Percentiles rank a stretch among this genome's conserved stretches.
Evolutionary conservation across 2,113 vertebrate species (phyloP).

Genomic region (Copsychus sechellarum): DNA sequence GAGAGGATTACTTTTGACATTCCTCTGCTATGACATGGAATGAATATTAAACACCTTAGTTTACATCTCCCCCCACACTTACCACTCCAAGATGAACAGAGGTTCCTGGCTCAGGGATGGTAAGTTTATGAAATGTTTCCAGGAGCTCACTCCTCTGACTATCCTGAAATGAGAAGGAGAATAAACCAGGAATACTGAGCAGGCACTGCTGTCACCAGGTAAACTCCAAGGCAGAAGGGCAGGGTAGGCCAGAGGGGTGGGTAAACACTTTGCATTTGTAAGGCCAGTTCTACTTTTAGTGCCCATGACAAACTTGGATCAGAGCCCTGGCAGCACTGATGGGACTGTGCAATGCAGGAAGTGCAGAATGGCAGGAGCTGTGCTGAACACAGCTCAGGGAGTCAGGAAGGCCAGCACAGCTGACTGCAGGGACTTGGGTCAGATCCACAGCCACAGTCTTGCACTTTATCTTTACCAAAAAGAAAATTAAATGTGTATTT

Average conservation of each 20-base stretch:
- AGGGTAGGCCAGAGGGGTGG: neutral
- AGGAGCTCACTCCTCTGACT: conserved; percentile 89
- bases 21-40: neutral
- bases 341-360: fast-evolving
- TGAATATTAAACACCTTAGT: neutral
- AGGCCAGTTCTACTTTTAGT: neutral
- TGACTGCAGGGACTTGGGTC: neutral
- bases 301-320: fast-evolving
- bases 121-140: conserved; percentile 84
- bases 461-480: neutral
- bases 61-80: conserved; percentile 54
- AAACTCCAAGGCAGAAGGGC: neutral
- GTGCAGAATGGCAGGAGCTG: neutral
- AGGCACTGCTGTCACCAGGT: neutral
- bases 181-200: neutral
- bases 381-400: neutral
- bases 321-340: neutral
- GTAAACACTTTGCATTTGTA: neutral
- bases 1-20: neutral
- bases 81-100: conserved; percentile 93
- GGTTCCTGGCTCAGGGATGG: conserved; percentile 87
- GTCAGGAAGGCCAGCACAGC: neutral
- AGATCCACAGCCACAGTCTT: neutral
- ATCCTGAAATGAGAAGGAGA: conserved; percentile 79
- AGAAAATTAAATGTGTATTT: neutral